These are phyloP conservation scores for Leptoteleia sp. DNA, from an alignment of 1,140 invertebrate species.

Conservation along the genomic window DNA sequence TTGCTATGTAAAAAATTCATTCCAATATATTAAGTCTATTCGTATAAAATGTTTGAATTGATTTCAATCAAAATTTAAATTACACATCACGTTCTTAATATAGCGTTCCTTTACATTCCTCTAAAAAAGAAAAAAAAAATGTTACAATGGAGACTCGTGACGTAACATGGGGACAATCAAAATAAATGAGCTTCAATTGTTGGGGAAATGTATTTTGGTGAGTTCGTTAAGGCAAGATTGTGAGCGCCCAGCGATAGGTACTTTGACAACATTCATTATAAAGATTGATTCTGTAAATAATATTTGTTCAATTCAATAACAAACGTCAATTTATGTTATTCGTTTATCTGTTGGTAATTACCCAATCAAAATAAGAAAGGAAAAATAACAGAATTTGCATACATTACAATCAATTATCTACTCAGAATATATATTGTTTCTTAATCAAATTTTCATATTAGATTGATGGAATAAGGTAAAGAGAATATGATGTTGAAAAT, in stretches of 20 bases:
- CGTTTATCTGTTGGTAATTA: constrained; percentile 35
- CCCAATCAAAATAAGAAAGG: not conserved
- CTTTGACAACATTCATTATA: constrained; percentile 12
- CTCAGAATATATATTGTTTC: too few species aligned
- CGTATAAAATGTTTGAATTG: constrained; percentile 22
- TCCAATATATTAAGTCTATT: not conserved
- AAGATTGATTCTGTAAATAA: constrained; percentile 41
- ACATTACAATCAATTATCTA: not conserved
- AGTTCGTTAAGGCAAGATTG: constrained; percentile 40
- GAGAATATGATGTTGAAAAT: too few species aligned
- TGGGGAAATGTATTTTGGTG: constrained; percentile 41
- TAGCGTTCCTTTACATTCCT: too few species aligned
- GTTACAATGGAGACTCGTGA: constrained; percentile 21
- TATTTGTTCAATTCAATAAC: constrained; percentile 24
- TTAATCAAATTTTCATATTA: too few species aligned
- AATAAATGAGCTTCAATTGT: constrained; percentile 50
- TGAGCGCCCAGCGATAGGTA: constrained; percentile 8
- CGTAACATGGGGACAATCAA: constrained; percentile 45
- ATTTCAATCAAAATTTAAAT: constrained; percentile 33
- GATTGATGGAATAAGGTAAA: too few species aligned
- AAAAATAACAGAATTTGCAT: constrained; percentile 5
- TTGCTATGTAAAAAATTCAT: too few species aligned
- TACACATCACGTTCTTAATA: constrained; percentile 9
- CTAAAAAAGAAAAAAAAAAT: too few species aligned
- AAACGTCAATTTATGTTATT: constrained; percentile 23